Conservation (phyloP, 2,888 invertebrate species). For the Euproctis similis region DNA sequence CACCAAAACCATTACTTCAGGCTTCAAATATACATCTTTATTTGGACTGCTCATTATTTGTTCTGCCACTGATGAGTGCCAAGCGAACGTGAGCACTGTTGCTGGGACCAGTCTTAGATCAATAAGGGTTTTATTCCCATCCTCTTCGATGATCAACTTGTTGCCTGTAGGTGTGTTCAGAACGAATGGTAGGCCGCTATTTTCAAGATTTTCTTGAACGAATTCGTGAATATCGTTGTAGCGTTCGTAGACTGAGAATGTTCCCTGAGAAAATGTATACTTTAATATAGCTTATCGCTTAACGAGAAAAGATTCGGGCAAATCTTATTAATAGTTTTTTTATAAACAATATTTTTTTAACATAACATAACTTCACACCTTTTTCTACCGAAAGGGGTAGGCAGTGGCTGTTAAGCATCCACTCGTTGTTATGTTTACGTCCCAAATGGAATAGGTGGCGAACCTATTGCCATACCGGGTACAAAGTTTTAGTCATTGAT, state of each 20-base stretch:
- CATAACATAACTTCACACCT: no score
- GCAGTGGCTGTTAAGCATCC: no score
- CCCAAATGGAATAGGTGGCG: no score
- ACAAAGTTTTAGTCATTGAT: no score
- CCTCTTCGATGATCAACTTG: slow-evolving; percentile 77
- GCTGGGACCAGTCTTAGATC: slow-evolving; percentile 90
- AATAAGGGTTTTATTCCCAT: slow-evolving; percentile 82
- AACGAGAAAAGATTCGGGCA: no score
- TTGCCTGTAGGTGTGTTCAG: slow-evolving; percentile 82
- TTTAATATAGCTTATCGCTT: no score
- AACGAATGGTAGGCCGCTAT: slow-evolving; percentile 80
- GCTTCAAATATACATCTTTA: slow-evolving; percentile 81
- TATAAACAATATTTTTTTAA: no score
- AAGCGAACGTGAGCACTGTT: slow-evolving; percentile 84
- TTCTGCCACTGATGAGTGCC: slow-evolving; percentile 73
- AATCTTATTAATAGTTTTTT: no score
- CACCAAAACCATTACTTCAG: slow-evolving; percentile 83
- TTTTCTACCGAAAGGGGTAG: no score
- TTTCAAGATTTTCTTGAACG: slow-evolving; percentile 84
- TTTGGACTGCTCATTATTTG: slow-evolving; percentile 69
- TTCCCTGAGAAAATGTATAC: slow-evolving; percentile 82
- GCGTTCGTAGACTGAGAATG: slow-evolving; percentile 90
- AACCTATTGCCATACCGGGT: no score
- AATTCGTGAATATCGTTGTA: slow-evolving; percentile 84
- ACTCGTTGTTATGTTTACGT: no score